Evolutionary conservation across 2,888 invertebrate species (phyloP).

Genomic region (Electrophaes corylata): DNA sequence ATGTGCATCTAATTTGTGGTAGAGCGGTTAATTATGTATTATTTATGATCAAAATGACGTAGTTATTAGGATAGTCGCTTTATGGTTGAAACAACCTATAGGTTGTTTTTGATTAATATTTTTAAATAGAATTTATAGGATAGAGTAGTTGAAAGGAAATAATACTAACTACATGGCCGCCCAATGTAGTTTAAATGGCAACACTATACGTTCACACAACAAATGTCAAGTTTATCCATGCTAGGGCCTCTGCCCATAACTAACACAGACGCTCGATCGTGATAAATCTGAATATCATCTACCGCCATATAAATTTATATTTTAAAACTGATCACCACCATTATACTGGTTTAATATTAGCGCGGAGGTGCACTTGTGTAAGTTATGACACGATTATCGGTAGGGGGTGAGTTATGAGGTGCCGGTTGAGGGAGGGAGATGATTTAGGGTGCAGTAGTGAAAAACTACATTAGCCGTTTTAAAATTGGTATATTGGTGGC

Average conservation of each 20-base stretch:
- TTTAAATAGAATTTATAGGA: not conserved
- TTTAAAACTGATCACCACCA: conserved; percentile 67
- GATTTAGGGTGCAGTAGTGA: conserved; percentile 44
- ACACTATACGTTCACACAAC: no score
- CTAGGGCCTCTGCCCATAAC: not conserved
- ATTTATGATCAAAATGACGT: conserved; percentile 25
- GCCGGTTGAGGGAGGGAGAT: conserved; percentile 42
- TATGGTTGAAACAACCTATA: conserved; percentile 12
- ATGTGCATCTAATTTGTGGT: conserved; percentile 25
- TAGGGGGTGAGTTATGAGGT: conserved; percentile 56
- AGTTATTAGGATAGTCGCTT: conserved; percentile 18
- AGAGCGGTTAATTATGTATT: conserved; percentile 15
- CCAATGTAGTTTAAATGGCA: no score
- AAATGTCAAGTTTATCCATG: not conserved
- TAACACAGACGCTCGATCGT: not conserved
- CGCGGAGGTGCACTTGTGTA: conserved; percentile 54
- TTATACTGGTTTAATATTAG: conserved; percentile 65
- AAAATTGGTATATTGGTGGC: not conserved
- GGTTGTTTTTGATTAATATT: conserved; percentile 5
- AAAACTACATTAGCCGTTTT: conserved; percentile 15
- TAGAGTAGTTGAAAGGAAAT: not conserved
- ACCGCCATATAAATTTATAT: conserved; percentile 33
- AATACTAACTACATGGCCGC: no score
- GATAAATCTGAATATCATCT: conserved; percentile 21
- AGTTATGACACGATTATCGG: conserved; percentile 71